Evolutionary conservation across 2,888 invertebrate species (phyloP).

Genomic region (Dugesia japonica): DNA sequence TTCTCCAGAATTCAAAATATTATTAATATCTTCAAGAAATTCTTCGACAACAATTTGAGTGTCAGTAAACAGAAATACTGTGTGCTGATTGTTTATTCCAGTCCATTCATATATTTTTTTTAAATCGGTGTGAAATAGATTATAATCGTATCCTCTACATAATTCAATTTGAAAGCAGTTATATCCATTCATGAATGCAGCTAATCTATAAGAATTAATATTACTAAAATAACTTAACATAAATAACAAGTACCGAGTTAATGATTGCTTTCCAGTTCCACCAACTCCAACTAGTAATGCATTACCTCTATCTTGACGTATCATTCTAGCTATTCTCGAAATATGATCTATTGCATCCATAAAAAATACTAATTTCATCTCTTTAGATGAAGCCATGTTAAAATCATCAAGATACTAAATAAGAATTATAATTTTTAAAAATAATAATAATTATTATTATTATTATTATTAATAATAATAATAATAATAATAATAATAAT

Average conservation of each 20-base stretch:
- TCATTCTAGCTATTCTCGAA: conserved; percentile 47
- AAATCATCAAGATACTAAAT: conserved; percentile 66
- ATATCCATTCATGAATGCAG: conserved; percentile 46
- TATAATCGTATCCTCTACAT: conserved; percentile 65
- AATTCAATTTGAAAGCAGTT: conserved; percentile 74
- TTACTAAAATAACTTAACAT: too few species aligned
- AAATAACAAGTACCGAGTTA: conserved; percentile 42
- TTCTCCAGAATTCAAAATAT: conserved; percentile 74
- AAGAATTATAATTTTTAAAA: conserved; percentile 22
- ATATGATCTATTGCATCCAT: conserved; percentile 51
- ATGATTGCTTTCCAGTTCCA: conserved; percentile 49
- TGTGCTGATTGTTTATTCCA: conserved; percentile 59
- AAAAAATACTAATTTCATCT: conserved; percentile 70
- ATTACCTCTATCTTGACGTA: conserved; percentile 48
- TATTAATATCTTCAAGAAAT: conserved; percentile 76
- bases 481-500: too few species aligned
- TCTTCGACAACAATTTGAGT: conserved; percentile 76
- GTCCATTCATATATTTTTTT: conserved; percentile 64
- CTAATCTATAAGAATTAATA: conserved; percentile 40
- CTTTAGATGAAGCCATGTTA: conserved; percentile 61
- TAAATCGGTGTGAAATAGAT: conserved; percentile 68
- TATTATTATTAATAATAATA: too few species aligned
- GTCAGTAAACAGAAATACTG: conserved; percentile 72
- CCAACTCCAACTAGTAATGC: conserved; percentile 49
- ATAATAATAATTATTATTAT: not conserved